Percentiles rank a stretch among this genome's conserved stretches.
phyloP scores from a whole-genome alignment of 2,113 vertebrate genomes.

The Dromiciops gliroides region DNA sequence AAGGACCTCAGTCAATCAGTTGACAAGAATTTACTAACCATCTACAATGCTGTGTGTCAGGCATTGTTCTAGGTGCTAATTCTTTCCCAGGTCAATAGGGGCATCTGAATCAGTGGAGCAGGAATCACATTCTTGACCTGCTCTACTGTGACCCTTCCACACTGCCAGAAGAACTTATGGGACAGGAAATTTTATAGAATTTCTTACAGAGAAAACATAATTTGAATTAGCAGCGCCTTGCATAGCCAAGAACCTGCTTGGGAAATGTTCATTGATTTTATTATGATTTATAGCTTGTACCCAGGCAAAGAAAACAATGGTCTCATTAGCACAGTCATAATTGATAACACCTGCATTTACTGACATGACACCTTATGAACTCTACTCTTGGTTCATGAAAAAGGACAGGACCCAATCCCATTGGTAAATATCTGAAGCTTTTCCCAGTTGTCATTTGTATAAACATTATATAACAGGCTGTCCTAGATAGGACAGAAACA shows the following conservation, averaged over 20 bases:
- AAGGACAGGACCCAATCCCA: not conserved
- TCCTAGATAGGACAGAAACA: not conserved
- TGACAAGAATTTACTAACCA: not conserved
- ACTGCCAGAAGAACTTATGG: not conserved
- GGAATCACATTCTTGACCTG: not conserved
- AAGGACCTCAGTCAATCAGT: slow-evolving; percentile 3
- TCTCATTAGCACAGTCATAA: not conserved
- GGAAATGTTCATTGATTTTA: not conserved
- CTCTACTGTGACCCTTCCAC: not conserved
- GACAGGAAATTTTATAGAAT: slow-evolving; percentile 32
- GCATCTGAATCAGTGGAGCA: not conserved
- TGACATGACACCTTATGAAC: not conserved
- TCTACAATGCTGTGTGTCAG: not conserved
- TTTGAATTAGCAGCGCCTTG: not conserved
- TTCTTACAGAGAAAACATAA: slow-evolving; percentile 29
- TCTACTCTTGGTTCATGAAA: slow-evolving; percentile 22
- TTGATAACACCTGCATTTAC: not conserved
- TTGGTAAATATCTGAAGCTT: not conserved
- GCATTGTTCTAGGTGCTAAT: not conserved
- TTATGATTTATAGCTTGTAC: not conserved
- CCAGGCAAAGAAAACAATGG: slow-evolving; percentile 17
- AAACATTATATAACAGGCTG: not conserved
- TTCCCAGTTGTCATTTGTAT: not conserved
- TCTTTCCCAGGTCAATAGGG: not conserved
- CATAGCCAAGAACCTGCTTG: slow-evolving; percentile 8